A percentile compares a stretch with the other conserved stretches of the same genome.
These are phyloP conservation scores for Dendrolimus kikuchii DNA, from an alignment of 1,140 invertebrate species.

Conservation along the genomic window DNA sequence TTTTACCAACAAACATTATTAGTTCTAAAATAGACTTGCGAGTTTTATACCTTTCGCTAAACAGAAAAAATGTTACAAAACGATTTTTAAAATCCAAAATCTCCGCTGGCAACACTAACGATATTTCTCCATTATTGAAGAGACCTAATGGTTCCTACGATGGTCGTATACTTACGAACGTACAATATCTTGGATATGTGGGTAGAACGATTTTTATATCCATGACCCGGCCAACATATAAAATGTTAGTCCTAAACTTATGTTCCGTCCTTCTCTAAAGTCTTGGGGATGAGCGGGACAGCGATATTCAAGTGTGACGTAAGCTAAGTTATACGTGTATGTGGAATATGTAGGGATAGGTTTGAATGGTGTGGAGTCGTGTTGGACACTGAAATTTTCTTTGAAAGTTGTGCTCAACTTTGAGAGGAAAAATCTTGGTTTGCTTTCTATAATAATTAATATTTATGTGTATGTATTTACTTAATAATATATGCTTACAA, in stretches of 20 bases:
- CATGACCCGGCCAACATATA: slow-evolving; percentile 70
- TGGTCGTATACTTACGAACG: slow-evolving; percentile 27
- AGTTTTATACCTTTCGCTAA: background rate
- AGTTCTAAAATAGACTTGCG: no score
- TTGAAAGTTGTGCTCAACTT: background rate
- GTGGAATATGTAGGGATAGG: slow-evolving; percentile 31
- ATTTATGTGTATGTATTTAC: no score
- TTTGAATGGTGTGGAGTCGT: slow-evolving; percentile 30
- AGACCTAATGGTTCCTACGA: slow-evolving; percentile 51
- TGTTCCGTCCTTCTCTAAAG: slow-evolving; percentile 32
- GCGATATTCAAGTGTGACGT: slow-evolving; percentile 42
- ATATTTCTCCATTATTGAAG: slow-evolving; percentile 61
- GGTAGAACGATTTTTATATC: slow-evolving; percentile 69
- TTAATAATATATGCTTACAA: no score
- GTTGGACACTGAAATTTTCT: slow-evolving; percentile 9
- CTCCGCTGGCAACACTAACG: slow-evolving; percentile 30
- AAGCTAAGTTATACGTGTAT: slow-evolving; percentile 20
- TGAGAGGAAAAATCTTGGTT: no score
- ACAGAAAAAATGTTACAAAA: background rate
- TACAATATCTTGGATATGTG: slow-evolving; percentile 23
- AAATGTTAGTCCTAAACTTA: slow-evolving; percentile 67
- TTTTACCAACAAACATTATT: no score
- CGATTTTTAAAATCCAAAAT: slow-evolving; percentile 14
- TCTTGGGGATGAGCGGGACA: slow-evolving; percentile 34
- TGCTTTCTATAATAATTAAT: no score